Base-by-base conservation (phyloP, 1,140 invertebrate species). In the Trachymyrmex cornetzi region DNA sequence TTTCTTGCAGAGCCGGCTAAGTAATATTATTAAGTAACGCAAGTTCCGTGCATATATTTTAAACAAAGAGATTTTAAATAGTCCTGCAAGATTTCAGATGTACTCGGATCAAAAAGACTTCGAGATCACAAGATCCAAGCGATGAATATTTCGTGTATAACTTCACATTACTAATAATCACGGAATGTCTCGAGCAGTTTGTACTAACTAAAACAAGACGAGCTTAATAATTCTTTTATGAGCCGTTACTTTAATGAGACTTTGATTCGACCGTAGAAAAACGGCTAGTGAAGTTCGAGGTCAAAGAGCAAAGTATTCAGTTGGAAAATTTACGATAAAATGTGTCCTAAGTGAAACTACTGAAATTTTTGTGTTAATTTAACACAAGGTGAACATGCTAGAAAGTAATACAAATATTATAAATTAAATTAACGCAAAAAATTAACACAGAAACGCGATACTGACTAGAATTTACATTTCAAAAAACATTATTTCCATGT, bases 131-230 rank as follows among this genome's bases (percentile, higher is more conserved):
- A 50, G 44, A 6, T 22, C 24, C 24, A 14, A n/a, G 19, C 6
- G 16, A 50, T 79, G 38, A 79, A 79, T 79, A 79, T 64, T 64
- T 38, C 14, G 22, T n/a, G 44, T 48, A 48, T 64, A 77, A 77
- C 11, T 48, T 16, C 16, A 11, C 3, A 14, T 50, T 24, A 22
- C 6, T 34, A 16, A 34, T 7, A 44, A n/a, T n/a, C 22, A 14
- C 69, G 30, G 2, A 38, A 38, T 14, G 5, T 77, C 38, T 63
- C 50, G 4, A 27, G 34, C 16, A 48, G 38, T 34, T 63, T 64
- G 24, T 3, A 9, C 55, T 22, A 59, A 44, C 11, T 77, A 44
- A n/a, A 19, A 50, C 19, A n/a, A 27, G 34, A 44, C 30, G 6
- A 22, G 16, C 34, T 64, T n/a, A 22, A 64, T 30, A n/a, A 57